Conservation (phyloP, 2,888 invertebrate genomes). For the Lithophane semibrunnea region DNA sequence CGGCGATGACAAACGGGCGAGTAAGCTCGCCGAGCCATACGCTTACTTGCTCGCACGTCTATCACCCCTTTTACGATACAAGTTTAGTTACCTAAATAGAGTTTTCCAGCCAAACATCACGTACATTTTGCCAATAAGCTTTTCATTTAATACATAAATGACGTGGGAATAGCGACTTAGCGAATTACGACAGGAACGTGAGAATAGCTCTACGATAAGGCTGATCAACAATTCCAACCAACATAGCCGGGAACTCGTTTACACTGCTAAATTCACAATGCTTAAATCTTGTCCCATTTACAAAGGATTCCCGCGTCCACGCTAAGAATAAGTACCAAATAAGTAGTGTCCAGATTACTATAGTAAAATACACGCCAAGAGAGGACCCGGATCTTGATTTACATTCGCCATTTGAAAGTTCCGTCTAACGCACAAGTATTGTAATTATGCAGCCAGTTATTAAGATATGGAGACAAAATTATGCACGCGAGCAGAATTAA, state of each 20-base stretch:
- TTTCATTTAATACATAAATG: not conserved
- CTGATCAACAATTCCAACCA: too few species aligned
- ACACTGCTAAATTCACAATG: not conserved
- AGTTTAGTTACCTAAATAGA: not conserved
- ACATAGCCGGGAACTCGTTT: not conserved
- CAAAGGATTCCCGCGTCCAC: not conserved
- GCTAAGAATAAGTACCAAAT: not conserved
- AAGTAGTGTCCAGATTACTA: not conserved
- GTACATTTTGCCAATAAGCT: not conserved
- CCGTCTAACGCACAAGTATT: constrained; percentile 13
- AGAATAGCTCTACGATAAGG: not conserved
- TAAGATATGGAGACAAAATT: constrained; percentile 34
- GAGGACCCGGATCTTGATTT: constrained; percentile 23
- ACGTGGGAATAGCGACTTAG: not conserved
- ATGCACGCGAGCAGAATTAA: constrained; percentile 39
- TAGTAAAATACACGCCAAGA: not conserved
- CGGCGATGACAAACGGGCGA: too few species aligned
- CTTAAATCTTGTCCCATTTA: not conserved
- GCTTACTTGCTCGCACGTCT: too few species aligned
- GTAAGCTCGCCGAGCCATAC: too few species aligned
- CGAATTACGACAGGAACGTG: not conserved
- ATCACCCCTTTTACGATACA: too few species aligned
- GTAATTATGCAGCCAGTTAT: constrained; percentile 25
- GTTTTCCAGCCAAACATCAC: not conserved
- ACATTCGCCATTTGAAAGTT: constrained; percentile 45